Evolutionary conservation across 1,140 invertebrate species (phyloP).

Genomic region (Dendroctonus valens): DNA sequence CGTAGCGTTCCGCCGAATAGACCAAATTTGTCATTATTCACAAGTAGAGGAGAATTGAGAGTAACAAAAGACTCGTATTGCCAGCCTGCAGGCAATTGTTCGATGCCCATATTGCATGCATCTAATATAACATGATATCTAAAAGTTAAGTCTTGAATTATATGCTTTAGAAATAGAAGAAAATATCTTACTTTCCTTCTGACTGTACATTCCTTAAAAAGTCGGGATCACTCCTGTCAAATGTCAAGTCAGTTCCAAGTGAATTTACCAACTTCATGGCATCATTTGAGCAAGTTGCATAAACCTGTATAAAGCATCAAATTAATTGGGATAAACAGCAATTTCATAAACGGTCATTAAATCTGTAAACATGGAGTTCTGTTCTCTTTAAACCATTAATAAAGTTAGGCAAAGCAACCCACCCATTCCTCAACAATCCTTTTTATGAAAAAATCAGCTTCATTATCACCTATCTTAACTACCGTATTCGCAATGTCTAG

Average conservation of each 20-base stretch:
- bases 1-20: slow-evolving; percentile 60
- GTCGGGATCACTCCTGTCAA: slow-evolving; percentile 73
- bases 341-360: no score
- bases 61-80: slow-evolving; percentile 78
- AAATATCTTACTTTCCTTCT: slow-evolving; percentile 62
- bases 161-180: slow-evolving; percentile 21
- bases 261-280: slow-evolving; percentile 65
- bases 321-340: no score
- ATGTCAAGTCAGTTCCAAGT: slow-evolving; percentile 72
- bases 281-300: slow-evolving; percentile 74
- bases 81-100: slow-evolving; percentile 62
- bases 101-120: slow-evolving; percentile 70
- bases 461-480: no score
- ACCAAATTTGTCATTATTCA: slow-evolving; percentile 78
- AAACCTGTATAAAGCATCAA: slow-evolving; percentile 54
- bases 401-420: no score
- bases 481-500: no score
- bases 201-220: slow-evolving; percentile 60
- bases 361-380: no score
- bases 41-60: slow-evolving; percentile 77
- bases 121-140: slow-evolving; percentile 86
- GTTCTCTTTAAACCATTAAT: no score
- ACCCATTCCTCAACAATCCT: no score
- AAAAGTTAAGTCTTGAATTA: slow-evolving; percentile 30
- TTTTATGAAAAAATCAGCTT: no score